A percentile compares a stretch with the other conserved stretches of the same genome.
These are phyloP conservation scores for Nowickia ferox DNA, from an alignment of 2,888 invertebrate genomes.

Conservation along the genomic window DNA sequence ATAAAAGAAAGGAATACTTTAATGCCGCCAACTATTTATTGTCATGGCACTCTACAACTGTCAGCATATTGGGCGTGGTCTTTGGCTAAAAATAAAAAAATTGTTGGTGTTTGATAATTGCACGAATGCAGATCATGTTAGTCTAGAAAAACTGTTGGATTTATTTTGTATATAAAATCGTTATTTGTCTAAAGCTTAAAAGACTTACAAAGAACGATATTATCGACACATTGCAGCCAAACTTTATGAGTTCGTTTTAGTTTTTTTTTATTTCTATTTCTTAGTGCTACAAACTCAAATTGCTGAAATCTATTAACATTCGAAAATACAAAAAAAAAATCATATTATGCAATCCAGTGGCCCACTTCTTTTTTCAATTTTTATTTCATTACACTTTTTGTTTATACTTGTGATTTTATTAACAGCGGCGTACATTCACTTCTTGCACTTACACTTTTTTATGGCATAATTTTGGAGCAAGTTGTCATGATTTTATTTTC, in stretches of 20 bases:
- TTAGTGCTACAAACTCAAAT: conserved; percentile 35
- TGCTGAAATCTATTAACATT: conserved; percentile 61
- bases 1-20: neutral
- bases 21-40: conserved; percentile 24
- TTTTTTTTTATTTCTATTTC: neutral
- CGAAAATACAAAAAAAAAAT: conserved; percentile 26
- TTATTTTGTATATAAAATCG: neutral
- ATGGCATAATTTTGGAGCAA: conserved; percentile 56
- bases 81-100: conserved; percentile 6
- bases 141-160: neutral
- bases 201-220: conserved; percentile 37
- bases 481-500: conserved; percentile 68
- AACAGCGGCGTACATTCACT: conserved; percentile 65
- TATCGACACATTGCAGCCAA: neutral
- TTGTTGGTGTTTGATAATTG: conserved; percentile 36
- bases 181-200: conserved; percentile 12
- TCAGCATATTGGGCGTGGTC: conserved; percentile 44
- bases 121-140: conserved; percentile 59
- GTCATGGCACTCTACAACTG: conserved; percentile 3
- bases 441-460: conserved; percentile 61
- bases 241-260: neutral
- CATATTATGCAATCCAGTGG: conserved; percentile 62
- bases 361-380: conserved; percentile 59
- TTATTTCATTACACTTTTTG: conserved; percentile 1
- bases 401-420: conserved; percentile 34